Evolutionary conservation across 2,888 invertebrate genomes (phyloP), one percentile per base, ranked within the genome.

Genomic region (Ypsolopha sequella): DNA sequence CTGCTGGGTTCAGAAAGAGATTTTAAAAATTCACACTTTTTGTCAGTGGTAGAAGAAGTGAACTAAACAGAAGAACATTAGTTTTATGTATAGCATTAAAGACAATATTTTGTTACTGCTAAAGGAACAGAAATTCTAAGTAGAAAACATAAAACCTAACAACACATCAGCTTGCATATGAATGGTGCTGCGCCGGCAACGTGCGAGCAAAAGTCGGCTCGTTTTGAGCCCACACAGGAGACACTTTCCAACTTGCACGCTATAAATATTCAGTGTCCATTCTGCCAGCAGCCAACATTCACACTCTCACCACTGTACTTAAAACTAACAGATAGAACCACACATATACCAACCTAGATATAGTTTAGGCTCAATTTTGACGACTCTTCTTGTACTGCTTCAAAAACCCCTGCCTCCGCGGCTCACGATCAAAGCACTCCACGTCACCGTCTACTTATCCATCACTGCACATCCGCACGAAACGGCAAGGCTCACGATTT

Each of bases 401-500:
- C 70, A 77, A 65, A 76, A 76, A 78, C 65, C 74, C 62, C 66
- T 62, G 69, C 64, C 64, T 68, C 61, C 66, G 63, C 60, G 71
- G 70, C 68, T 68, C 62, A 62, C 67, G 67, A 66, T 66, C 67
- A 65, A 72, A 77, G 78, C 74, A 33, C 49, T 49, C 49, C 68
- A 73, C 68, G 72, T 72, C 65, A 70, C 65, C 75, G 76, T 78
- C 79, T 78, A 81, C 71, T 77, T 47, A 82, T 85, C 82, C 85
- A 84, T 81, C 85, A 87, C 82, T 87, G 86, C 87, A 87, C 85
- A 87, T 87, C 87, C 87, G 87, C 77, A 80, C 79, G 67, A 70
- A 69, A 73, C 64, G 70, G 70, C 64, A 71, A 79, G 70, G 73
- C 66, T 71, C 81, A 82, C 81, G 80, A 80, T 78, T 79, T 80